Evolutionary conservation across 2,797 vertebrate species (phyloP), one percentile per base, ranked within the genome.

Genomic region (Sebastolobus alascanus): DNA sequence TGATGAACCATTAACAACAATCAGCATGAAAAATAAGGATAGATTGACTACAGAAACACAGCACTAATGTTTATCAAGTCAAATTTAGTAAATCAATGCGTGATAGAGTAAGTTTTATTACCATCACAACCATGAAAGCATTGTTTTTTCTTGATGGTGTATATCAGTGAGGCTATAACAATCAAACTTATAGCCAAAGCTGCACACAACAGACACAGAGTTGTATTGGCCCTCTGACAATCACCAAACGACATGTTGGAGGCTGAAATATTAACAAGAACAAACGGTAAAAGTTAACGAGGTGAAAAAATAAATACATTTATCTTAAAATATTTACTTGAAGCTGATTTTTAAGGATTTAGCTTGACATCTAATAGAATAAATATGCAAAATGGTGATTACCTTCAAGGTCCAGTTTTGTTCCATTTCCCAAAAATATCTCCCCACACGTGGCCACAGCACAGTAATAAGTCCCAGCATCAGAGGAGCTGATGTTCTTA

Each of bases 381-480:
- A n/a, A 50, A 31, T 18, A 25, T 73, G 10, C 2, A 69, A 50
- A 43, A 77, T 55, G 20, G 0, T 16, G 1, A 1, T 77, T 73
- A 87, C 88, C 87, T 72, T 84, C 2, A 69, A 75, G 2, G 0
- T 83, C 25, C 20, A 82, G 0, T 33, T 71, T 79, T 22, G 63
- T 56, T 52, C 67, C 83, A 25, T 84, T 65, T 4, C 89, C 89
- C 38, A 79, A n/a, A 0, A 89, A 43, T 10, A 90, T 70, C 6
- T 86, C 18, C 18, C 46, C 46, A 50, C 46, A 50, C 18, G 46
- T 50, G 46, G 18, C 46, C 46, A 50, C 46, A 50, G 46, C 46
- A 20, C 46, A 50, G 46, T 50, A 50, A 50, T 50, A 50, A 20
- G 18, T 20, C 46, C 46, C 46, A 16, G 46, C 46, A 50, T 50